phyloP scores from a whole-genome alignment of 2,888 invertebrate species.

The Eupithecia dodoneata region DNA sequence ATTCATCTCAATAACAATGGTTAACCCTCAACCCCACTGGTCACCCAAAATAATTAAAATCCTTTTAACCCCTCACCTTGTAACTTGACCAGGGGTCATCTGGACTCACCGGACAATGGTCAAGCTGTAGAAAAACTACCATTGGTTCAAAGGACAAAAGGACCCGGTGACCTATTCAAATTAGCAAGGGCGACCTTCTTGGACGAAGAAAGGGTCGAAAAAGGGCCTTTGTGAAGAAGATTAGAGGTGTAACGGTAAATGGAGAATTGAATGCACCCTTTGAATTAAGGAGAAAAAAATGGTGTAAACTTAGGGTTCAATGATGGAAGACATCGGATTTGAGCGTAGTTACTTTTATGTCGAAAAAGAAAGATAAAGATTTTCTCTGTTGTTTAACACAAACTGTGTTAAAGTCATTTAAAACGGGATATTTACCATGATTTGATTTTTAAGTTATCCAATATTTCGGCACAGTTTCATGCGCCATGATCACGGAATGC shows the following conservation, averaged over 20 bases:
- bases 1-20: conserved; percentile 15
- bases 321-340: background rate
- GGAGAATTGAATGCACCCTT: conserved; percentile 47
- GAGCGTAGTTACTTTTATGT: background rate
- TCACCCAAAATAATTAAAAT: conserved; percentile 51
- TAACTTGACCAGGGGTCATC: conserved; percentile 76
- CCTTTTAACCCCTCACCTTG: conserved; percentile 68
- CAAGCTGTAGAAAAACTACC: conserved; percentile 63
- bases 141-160: conserved; percentile 71
- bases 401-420: too few relatives aligned
- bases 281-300: conserved; percentile 40
- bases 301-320: conserved; percentile 1
- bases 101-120: conserved; percentile 75
- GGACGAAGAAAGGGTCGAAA: conserved; percentile 36
- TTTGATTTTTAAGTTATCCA: too few relatives aligned
- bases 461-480: too few relatives aligned
- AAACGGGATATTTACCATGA: too few relatives aligned
- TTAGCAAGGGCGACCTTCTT: conserved; percentile 66
- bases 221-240: conserved; percentile 56
- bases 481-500: too few relatives aligned
- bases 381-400: background rate
- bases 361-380: background rate
- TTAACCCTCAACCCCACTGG: conserved; percentile 31
- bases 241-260: conserved; percentile 64
- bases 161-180: conserved; percentile 64